Percentiles rank a stretch among this genome's conserved stretches.
Conservation (phyloP, 2,797 vertebrate species). For the Urosaurus nigricauda region DNA sequence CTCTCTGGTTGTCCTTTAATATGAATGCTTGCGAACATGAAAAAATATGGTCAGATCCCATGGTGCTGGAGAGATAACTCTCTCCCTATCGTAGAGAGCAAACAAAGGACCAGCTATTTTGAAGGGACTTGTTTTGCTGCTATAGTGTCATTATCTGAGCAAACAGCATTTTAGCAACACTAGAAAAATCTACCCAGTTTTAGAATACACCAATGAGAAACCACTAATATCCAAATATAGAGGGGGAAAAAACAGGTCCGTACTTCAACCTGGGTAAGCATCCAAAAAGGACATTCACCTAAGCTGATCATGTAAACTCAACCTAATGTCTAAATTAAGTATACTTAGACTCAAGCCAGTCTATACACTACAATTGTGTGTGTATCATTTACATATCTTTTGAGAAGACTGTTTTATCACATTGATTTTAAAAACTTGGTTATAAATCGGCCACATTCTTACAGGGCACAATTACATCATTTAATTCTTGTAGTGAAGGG, state of each 20-base stretch:
- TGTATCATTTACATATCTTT: not conserved
- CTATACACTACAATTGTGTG: not conserved
- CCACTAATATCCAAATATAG: not conserved
- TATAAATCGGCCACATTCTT: slow-evolving; percentile 11
- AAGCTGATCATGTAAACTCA: slow-evolving; percentile 7
- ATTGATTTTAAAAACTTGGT: not conserved
- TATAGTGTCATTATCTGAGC: not conserved
- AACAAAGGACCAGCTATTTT: not conserved
- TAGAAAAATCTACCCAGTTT: not conserved
- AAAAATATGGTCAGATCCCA: not conserved
- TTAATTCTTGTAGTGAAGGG: slow-evolving; percentile 15
- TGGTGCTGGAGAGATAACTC: not conserved
- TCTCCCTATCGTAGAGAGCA: not conserved
- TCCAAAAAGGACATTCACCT: not conserved
- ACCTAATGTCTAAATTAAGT: slow-evolving; percentile 20
- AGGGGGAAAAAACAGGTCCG: not conserved
- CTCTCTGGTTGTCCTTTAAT: not conserved
- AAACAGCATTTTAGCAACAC: slow-evolving; percentile 10
- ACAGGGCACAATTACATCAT: not conserved
- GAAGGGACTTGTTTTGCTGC: not conserved
- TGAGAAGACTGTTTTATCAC: not conserved
- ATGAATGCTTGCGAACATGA: not conserved
- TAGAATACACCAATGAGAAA: slow-evolving; percentile 7
- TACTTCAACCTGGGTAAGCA: not conserved
- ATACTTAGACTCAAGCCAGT: not conserved